phyloP scores from a whole-genome alignment of 2,113 vertebrate species.

The Rhynchomys soricoides region DNA sequence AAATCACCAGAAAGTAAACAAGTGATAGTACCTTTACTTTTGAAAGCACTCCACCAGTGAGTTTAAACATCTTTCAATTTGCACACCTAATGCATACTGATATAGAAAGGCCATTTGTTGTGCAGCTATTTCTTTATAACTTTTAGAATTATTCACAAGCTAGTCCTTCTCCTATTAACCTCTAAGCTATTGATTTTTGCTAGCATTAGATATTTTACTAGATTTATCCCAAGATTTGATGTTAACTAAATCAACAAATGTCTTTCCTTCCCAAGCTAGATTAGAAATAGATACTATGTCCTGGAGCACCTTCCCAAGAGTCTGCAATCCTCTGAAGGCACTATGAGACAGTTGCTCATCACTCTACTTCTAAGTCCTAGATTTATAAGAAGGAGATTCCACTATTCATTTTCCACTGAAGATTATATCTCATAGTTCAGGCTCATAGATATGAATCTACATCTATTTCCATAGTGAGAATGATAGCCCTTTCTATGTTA shows the following conservation, averaged over 20 bases:
- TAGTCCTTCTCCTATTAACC: background rate
- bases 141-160: background rate
- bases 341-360: background rate
- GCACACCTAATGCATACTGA: background rate
- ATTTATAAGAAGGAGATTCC: background rate
- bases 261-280: background rate
- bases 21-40: background rate
- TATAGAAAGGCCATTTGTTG: background rate
- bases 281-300: background rate
- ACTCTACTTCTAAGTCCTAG: background rate
- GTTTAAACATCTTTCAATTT: background rate
- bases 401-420: background rate
- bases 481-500: background rate
- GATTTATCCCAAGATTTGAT: constrained; percentile 27
- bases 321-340: background rate
- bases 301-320: background rate
- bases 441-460: background rate
- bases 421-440: background rate
- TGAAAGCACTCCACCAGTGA: background rate
- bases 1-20: background rate
- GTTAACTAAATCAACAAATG: background rate
- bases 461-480: background rate
- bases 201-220: background rate
- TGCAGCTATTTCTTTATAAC: background rate
- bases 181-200: background rate